phyloP scores from a whole-genome alignment of 2,888 invertebrate genomes.

The Boloria selene region DNA sequence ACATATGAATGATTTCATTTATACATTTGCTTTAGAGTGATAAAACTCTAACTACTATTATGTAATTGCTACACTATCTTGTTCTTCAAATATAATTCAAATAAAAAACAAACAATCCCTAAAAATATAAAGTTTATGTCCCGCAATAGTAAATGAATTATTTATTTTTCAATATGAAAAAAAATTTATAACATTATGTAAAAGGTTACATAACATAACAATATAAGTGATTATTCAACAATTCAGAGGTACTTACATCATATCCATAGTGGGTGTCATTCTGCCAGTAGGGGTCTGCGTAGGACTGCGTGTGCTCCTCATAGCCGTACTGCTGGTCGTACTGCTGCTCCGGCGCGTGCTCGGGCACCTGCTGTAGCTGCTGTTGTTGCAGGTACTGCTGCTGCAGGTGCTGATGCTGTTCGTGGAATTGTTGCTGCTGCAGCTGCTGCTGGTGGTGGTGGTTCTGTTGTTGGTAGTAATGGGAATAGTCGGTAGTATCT shows the following conservation, averaged over 20 bases:
- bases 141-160: too few relatives aligned
- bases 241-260: slow-evolving; percentile 53
- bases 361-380: slow-evolving; percentile 17
- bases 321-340: slow-evolving; percentile 38
- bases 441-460: slow-evolving; percentile 29
- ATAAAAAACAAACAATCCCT: too few relatives aligned
- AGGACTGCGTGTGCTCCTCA: slow-evolving; percentile 48
- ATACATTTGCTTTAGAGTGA: too few relatives aligned
- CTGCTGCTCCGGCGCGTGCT: slow-evolving; percentile 20
- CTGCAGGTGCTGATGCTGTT: slow-evolving; percentile 25
- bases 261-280: slow-evolving; percentile 51
- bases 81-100: too few relatives aligned
- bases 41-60: too few relatives aligned
- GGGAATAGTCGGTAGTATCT: slow-evolving; percentile 49
- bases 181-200: too few relatives aligned
- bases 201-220: neutral
- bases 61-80: too few relatives aligned
- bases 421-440: slow-evolving; percentile 25
- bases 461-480: slow-evolving; percentile 49
- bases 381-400: slow-evolving; percentile 26
- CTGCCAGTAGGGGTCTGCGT: slow-evolving; percentile 61
- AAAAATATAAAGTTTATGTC: too few relatives aligned
- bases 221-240: neutral
- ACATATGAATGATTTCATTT: too few relatives aligned
- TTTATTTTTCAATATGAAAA: too few relatives aligned